These are phyloP conservation scores for Procambarus virginalis DNA, from an alignment of 1,140 invertebrate genomes.

Conservation along the genomic window DNA sequence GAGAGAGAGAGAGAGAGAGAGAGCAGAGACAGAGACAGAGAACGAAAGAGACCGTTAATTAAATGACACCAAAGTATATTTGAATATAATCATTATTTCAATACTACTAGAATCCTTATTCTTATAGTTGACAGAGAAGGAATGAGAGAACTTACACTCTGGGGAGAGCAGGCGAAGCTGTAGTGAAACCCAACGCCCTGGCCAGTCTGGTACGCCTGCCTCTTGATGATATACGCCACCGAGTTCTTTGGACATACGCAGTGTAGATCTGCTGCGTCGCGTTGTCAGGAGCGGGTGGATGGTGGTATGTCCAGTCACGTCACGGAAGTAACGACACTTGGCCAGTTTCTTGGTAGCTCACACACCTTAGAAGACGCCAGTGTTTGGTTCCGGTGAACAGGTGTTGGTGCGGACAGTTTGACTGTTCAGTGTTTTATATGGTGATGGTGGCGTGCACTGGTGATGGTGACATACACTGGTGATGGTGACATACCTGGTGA, in stretches of 20 bases:
- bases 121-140: not conserved
- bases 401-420: too few relatives aligned
- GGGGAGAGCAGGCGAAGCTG: constrained; percentile 91
- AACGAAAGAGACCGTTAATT: not conserved
- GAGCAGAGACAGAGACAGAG: too few relatives aligned
- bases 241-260: constrained; percentile 90
- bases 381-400: too few relatives aligned
- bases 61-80: not conserved
- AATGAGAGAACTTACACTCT: constrained; percentile 83
- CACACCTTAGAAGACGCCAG: constrained; percentile 78
- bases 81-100: not conserved
- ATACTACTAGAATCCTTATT: not conserved
- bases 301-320: constrained; percentile 91
- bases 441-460: too few relatives aligned
- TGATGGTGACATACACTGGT: too few relatives aligned
- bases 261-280: constrained; percentile 87
- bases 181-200: constrained; percentile 85
- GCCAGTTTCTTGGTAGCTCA: constrained; percentile 86
- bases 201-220: constrained; percentile 80
- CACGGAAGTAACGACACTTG: constrained; percentile 85
- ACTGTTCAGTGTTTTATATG: too few relatives aligned
- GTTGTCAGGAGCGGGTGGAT: constrained; percentile 87
- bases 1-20: too few relatives aligned
- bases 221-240: constrained; percentile 88
- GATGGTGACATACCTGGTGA: too few relatives aligned